Percentiles rank a stretch among this genome's conserved stretches.
Conservation (phyloP, 2,888 invertebrate species). For the Girardia tigrina region DNA sequence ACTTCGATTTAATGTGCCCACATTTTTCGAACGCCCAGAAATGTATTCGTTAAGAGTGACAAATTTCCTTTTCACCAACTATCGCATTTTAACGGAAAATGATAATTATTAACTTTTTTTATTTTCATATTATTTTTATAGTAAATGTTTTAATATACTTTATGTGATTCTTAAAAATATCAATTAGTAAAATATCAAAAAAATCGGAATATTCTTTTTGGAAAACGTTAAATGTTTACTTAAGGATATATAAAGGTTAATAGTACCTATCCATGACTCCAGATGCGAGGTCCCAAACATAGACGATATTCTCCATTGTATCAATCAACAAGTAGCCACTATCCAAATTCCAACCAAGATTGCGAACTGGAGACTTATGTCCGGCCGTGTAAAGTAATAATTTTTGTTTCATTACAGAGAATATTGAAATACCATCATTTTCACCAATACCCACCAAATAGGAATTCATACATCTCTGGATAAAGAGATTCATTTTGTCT, state of each 20-base stretch:
- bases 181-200: no score
- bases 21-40: no score
- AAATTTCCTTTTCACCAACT: no score
- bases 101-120: no score
- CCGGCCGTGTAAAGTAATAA: neutral
- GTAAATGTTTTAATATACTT: no score
- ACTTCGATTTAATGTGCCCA: no score
- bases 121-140: no score
- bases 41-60: no score
- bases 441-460: neutral
- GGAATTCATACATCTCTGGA: neutral
- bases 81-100: no score
- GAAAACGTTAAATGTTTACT: no score
- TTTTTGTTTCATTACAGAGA: neutral
- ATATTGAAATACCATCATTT: neutral
- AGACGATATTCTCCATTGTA: neutral
- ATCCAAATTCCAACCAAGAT: neutral
- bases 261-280: constrained; percentile 5
- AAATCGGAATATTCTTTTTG: no score
- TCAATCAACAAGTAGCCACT: neutral
- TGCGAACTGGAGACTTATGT: neutral
- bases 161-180: no score
- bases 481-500: neutral
- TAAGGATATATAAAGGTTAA: neutral
- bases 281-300: neutral